Evolutionary conservation across 1,140 invertebrate species (phyloP).

Genomic region (Philotrypesis tridentata): DNA sequence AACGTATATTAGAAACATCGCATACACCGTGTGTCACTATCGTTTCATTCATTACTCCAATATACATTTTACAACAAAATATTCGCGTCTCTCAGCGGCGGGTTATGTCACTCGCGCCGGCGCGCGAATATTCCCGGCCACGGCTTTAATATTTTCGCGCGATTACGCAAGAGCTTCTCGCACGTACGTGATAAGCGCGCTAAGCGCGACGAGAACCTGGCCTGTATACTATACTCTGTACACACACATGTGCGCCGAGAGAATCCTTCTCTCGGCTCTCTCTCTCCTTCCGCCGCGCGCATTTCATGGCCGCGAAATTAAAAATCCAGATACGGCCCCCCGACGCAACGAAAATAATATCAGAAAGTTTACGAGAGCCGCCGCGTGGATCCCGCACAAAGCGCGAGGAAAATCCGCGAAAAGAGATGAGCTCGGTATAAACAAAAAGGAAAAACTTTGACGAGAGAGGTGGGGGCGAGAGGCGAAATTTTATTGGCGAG

Average conservation of each 20-base stretch:
- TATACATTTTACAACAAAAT: background rate
- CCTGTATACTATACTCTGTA: too few relatives aligned
- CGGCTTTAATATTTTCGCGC: too few relatives aligned
- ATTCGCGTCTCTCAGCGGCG: background rate
- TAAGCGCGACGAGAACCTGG: background rate
- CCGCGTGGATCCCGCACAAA: background rate
- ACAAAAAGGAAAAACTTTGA: background rate
- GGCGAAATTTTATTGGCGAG: slow-evolving; percentile 23
- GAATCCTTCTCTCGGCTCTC: too few relatives aligned
- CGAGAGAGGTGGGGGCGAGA: background rate
- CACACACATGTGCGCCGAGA: too few relatives aligned
- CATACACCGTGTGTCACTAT: too few relatives aligned
- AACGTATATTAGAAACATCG: background rate
- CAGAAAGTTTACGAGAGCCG: slow-evolving; percentile 1
- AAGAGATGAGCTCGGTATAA: background rate
- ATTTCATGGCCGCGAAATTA: background rate
- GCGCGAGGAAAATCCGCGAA: background rate
- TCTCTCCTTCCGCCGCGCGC: too few relatives aligned
- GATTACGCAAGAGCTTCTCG: background rate
- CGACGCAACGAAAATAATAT: slow-evolving; percentile 1
- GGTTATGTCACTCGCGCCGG: too few relatives aligned
- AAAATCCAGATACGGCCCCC: background rate
- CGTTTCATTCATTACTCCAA: background rate
- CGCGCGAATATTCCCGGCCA: background rate
- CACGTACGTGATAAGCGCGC: background rate